Evolutionary conservation across 2,888 invertebrate genomes (phyloP).

Genomic region (Mythimna ferrago): DNA sequence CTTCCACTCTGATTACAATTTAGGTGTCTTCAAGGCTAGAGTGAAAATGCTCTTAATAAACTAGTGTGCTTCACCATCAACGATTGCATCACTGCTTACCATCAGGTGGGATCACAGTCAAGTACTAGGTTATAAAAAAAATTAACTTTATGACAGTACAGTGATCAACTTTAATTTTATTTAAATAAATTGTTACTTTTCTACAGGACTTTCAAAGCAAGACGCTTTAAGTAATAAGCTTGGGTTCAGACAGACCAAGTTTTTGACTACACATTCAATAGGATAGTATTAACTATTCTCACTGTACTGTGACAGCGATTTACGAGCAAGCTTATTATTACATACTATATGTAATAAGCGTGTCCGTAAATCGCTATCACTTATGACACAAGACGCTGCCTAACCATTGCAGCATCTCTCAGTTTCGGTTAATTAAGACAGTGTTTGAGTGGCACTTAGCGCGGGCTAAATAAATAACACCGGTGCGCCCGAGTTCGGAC

Average conservation of each 20-base stretch:
- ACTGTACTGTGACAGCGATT: no score
- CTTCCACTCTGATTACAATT: no score
- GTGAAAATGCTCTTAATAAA: no score
- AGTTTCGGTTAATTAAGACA: constrained; percentile 89
- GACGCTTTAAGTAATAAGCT: not conserved
- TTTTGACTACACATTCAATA: no score
- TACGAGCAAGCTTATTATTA: no score
- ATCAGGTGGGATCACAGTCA: no score
- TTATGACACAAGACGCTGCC: constrained; percentile 48
- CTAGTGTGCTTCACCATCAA: no score
- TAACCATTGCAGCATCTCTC: constrained; percentile 76
- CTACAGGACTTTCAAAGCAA: not conserved
- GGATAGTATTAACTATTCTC: not conserved
- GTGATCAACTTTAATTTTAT: not conserved
- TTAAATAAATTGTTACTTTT: not conserved
- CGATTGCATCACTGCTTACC: no score
- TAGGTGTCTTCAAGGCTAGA: no score
- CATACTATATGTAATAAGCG: not conserved
- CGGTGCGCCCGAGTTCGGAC: constrained; percentile 28
- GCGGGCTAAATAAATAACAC: constrained; percentile 85
- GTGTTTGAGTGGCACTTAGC: constrained; percentile 88
- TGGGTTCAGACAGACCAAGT: not conserved
- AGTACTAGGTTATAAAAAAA: no score
- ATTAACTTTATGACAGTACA: not conserved
- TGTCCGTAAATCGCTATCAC: constrained; percentile 64